Conservation (phyloP, 2,888 invertebrate genomes). For the Gymnoscelis rufifasciata region DNA sequence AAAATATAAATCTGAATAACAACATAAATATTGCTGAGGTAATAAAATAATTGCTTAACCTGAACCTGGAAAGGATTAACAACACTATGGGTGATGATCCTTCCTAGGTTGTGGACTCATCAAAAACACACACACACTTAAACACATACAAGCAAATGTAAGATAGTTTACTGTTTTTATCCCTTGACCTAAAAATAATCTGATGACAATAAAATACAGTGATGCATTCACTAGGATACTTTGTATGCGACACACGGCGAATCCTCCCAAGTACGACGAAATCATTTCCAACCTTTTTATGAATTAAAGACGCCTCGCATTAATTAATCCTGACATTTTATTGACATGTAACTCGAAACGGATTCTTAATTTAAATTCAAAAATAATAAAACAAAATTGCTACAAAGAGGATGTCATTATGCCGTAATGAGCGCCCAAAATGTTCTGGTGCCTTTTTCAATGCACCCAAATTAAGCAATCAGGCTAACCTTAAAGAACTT, state of each 20-base stretch:
- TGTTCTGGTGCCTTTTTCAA: constrained; percentile 22
- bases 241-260: too few relatives aligned
- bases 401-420: constrained; percentile 23
- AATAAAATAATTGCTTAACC: too few relatives aligned
- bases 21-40: too few relatives aligned
- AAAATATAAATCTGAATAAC: not conserved
- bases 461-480: constrained; percentile 29
- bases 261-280: too few relatives aligned
- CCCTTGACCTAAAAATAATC: too few relatives aligned
- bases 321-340: constrained; percentile 5
- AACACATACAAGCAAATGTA: too few relatives aligned
- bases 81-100: too few relatives aligned
- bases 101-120: too few relatives aligned
- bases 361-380: constrained; percentile 20
- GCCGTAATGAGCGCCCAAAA: constrained; percentile 20
- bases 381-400: constrained; percentile 20
- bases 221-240: not conserved
- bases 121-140: too few relatives aligned
- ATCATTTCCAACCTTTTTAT: not conserved
- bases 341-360: constrained; percentile 8
- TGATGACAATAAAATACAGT: not conserved
- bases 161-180: too few relatives aligned
- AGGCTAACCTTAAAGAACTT: constrained; percentile 18
- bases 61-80: too few relatives aligned
- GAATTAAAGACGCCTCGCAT: constrained; percentile 7